Evolutionary conservation across 1,140 invertebrate species (phyloP).

Genomic region (Cyrtorhinus lividipennis): DNA sequence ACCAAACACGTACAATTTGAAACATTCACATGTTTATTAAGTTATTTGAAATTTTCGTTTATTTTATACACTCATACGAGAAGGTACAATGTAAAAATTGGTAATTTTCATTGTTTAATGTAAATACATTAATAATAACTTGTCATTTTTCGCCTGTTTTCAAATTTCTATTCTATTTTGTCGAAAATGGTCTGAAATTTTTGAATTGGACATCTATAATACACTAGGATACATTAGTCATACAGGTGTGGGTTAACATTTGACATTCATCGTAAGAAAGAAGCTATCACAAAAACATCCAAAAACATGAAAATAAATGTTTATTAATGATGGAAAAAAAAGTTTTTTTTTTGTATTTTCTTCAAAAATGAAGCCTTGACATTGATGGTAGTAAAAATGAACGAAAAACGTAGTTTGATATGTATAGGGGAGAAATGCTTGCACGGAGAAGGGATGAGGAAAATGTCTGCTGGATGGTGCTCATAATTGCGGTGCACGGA

Average conservation of each 20-base stretch:
- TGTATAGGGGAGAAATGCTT: no score
- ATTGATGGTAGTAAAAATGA: no score
- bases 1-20: no score
- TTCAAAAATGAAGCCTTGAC: no score
- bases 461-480: no score
- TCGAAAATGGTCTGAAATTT: neutral
- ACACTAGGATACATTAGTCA: conserved; percentile 2
- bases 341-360: neutral
- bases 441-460: no score
- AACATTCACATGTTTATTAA: no score
- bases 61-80: neutral
- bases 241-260: neutral
- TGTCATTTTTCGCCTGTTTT: neutral
- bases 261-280: neutral
- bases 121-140: neutral
- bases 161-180: neutral
- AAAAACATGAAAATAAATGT: no score
- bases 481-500: no score
- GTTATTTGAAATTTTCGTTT: neutral
- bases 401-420: no score
- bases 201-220: neutral
- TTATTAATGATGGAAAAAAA: neutral
- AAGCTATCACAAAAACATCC: neutral
- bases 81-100: conserved; percentile 10
- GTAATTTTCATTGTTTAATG: neutral